Evolutionary conservation across 2,888 invertebrate species (phyloP), one percentile per base, ranked within the genome.

Genomic region (Nysson spinosus): DNA sequence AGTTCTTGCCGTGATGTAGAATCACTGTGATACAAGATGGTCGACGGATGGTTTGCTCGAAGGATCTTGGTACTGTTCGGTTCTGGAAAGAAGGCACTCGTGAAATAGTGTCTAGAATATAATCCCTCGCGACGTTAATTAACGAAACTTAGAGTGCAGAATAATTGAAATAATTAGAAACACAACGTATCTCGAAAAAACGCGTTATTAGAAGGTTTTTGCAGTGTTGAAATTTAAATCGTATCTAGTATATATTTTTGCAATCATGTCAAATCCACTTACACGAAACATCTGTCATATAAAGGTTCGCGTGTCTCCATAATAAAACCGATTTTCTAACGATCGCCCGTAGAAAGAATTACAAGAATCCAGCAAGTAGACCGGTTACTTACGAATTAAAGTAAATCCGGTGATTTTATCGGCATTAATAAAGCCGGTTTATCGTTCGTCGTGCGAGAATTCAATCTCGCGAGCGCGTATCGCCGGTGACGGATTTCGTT

Each of bases 351-450:
- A 20, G 19, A 30, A 20, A 4, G n/a, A n/a, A n/a, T n/a, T 34
- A 7, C 34, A 12, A 14, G 4, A 11, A 12, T 26, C 12, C n/a
- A n/a, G 3, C 43, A 2, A 3, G 20, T 32, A 6, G 26, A 16
- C 32, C 2, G 20, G 52, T 24, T 28, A 44, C 19, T 14, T 5
- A 37, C 39, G 22, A 49, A 54, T 54, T 42, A 22, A 39, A 60
- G 26, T 22, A 49, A 47, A 64, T 60, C 52, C 49, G 22, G 3
- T 2, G 60, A 64, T 60, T 17, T 42, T 54, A 64, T 60, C 20
- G 32, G 0, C 14, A 5, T 5, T n/a, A 34, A 66, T 56, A 37
- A 51, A 67, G 49, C 57, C 49, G 64, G 52, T 57, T 63, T 54
- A 49, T 56, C 51, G 19, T 19, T 12, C 20, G 6, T 17, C 19